Conservation (phyloP, 1,140 invertebrate species). For the Aradophagus sp. region DNA sequence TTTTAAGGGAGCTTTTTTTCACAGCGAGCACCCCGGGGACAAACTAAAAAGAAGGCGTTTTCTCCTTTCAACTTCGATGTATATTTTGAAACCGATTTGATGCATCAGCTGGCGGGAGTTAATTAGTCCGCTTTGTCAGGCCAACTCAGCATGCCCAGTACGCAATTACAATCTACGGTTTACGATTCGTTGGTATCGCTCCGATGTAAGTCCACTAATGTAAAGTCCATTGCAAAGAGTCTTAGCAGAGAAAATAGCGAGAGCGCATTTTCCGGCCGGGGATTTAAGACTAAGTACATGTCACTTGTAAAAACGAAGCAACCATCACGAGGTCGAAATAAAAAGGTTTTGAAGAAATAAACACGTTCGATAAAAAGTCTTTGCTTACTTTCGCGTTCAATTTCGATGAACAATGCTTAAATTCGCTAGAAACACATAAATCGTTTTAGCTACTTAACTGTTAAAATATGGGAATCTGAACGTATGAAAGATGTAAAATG, state of each 20-base stretch:
- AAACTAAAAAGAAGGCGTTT: conserved; percentile 3
- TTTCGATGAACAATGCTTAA: no score
- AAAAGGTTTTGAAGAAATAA: no score
- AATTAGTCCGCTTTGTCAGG: conserved; percentile 40
- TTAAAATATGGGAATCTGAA: no score
- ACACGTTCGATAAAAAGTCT: no score
- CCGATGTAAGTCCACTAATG: conserved; percentile 36
- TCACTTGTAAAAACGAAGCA: no score
- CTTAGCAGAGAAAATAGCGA: conserved; percentile 48
- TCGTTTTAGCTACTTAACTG: no score
- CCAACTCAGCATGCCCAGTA: conserved; percentile 45
- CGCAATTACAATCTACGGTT: conserved; percentile 52
- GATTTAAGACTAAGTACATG: conserved; percentile 54
- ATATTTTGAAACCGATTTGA: conserved; percentile 42
- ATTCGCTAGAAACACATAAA: no score
- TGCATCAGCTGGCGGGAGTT: conserved; percentile 47
- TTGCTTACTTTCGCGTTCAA: no score
- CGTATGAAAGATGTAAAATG: no score
- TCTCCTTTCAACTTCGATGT: conserved; percentile 5
- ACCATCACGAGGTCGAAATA: no score
- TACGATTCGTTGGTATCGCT: conserved; percentile 47
- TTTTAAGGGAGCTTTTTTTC: conserved; percentile 19
- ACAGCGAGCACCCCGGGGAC: background rate
- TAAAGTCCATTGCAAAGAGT: conserved; percentile 44
- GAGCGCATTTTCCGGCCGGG: conserved; percentile 38